A percentile compares a stretch with the other conserved stretches of the same genome.
phyloP scores from a whole-genome alignment of 2,113 vertebrate species.

The Leiothrix lutea region DNA sequence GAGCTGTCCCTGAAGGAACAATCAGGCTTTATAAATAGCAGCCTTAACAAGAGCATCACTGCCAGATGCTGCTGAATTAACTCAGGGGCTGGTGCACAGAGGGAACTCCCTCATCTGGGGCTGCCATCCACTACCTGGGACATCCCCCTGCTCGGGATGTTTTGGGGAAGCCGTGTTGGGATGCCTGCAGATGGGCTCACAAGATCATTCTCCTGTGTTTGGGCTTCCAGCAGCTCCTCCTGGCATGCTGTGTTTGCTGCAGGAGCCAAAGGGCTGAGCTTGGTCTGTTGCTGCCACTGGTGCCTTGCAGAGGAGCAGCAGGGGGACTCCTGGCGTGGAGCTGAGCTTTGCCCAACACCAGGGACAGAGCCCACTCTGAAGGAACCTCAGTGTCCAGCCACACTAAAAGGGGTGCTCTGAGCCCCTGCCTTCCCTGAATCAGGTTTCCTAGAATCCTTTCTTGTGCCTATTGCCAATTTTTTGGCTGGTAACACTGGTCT shows the following conservation, averaged over 20 bases:
- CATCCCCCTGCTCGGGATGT: slow-evolving; percentile 31
- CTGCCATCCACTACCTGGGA: slow-evolving; percentile 13
- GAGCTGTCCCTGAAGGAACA: slow-evolving; percentile 44
- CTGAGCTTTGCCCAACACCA: background rate
- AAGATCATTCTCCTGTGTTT: background rate
- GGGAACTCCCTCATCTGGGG: slow-evolving; percentile 55
- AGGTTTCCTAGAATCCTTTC: background rate
- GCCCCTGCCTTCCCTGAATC: background rate
- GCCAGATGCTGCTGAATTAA: slow-evolving; percentile 40
- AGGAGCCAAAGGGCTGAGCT: slow-evolving; percentile 33
- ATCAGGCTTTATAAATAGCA: slow-evolving; percentile 66
- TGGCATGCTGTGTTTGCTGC: slow-evolving; percentile 43
- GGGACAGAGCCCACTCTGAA: background rate
- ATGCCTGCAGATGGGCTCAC: slow-evolving; percentile 5
- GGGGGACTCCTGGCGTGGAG: slow-evolving; percentile 41
- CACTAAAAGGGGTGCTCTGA: background rate
- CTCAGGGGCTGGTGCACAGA: background rate
- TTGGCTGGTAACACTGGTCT: background rate
- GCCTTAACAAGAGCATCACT: background rate
- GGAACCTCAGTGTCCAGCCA: background rate
- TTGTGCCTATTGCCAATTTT: background rate
- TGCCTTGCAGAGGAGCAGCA: slow-evolving; percentile 26
- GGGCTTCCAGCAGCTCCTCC: slow-evolving; percentile 42
- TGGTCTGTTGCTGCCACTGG: slow-evolving; percentile 26
- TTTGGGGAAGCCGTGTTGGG: slow-evolving; percentile 31